phyloP scores from a whole-genome alignment of 1,140 invertebrate species.

The Asobara japonica region DNA sequence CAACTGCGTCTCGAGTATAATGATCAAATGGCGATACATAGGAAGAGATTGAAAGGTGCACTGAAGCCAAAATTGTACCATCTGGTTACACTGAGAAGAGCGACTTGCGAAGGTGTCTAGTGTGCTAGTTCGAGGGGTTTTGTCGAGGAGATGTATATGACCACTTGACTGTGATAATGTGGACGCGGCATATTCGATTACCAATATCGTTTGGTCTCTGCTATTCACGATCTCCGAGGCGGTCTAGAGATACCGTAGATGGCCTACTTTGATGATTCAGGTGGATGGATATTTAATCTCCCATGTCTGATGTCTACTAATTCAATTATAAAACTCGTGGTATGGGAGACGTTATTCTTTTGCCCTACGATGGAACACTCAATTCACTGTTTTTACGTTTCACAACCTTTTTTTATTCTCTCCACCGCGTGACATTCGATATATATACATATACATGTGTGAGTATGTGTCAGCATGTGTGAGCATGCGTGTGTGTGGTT shows the following conservation, averaged over 20 bases:
- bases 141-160: not conserved
- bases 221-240: not conserved
- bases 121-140: not conserved
- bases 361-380: too few relatives aligned
- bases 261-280: not conserved
- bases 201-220: slow-evolving; percentile 13
- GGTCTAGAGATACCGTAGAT: not conserved
- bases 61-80: not conserved
- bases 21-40: not conserved
- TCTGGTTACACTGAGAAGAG: not conserved
- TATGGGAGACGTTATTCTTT: too few relatives aligned
- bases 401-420: too few relatives aligned
- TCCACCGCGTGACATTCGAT: too few relatives aligned
- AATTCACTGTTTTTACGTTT: too few relatives aligned
- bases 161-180: slow-evolving; percentile 3
- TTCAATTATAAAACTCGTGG: not conserved
- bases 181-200: slow-evolving; percentile 18
- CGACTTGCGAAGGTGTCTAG: not conserved
- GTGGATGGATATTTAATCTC: not conserved
- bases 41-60: not conserved
- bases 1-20: not conserved
- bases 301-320: not conserved
- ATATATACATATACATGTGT: too few relatives aligned
- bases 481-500: too few relatives aligned
- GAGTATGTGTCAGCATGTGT: too few relatives aligned